A percentile compares a stretch with the other conserved stretches of the same genome.
Evolutionary conservation across 2,888 invertebrate genomes (phyloP).

Genomic region (Gandaritis pyraliata): DNA sequence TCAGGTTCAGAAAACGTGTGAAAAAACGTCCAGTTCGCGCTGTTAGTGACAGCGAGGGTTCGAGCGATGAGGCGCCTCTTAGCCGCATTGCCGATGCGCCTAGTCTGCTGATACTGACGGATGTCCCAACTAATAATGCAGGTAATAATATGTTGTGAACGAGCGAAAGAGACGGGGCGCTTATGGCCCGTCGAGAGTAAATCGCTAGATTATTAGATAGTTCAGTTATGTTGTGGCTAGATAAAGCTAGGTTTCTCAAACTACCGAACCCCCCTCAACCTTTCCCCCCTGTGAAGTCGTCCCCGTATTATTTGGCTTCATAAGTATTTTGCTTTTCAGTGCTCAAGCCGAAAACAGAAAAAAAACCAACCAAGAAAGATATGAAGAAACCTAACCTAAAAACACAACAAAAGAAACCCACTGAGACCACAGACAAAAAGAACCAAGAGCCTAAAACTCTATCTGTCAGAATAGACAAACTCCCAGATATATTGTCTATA

Average conservation of each 20-base stretch:
- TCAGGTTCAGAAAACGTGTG: constrained; percentile 72
- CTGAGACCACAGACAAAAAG: constrained; percentile 31
- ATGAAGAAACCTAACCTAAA: constrained; percentile 16
- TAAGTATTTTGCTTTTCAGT: constrained; percentile 52
- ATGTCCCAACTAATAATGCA: constrained; percentile 32
- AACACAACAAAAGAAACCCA: constrained; percentile 24
- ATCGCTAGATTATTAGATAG: too few species aligned
- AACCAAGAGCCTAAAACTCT: constrained; percentile 20
- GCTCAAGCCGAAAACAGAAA: constrained; percentile 66
- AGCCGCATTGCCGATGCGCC: constrained; percentile 65
- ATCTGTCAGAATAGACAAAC: constrained; percentile 26
- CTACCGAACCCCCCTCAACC: too few species aligned
- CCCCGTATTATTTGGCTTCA: too few species aligned
- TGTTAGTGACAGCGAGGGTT: constrained; percentile 66
- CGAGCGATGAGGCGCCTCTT: constrained; percentile 75
- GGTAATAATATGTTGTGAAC: constrained; percentile 46
- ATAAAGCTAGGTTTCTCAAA: too few species aligned
- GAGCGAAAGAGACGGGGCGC: too few species aligned
- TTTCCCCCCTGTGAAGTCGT: too few species aligned
- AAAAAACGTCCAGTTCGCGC: constrained; percentile 67
- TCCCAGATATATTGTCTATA: constrained; percentile 19
- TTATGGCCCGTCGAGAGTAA: too few species aligned
- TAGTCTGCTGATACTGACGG: constrained; percentile 50
- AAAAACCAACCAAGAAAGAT: constrained; percentile 44
- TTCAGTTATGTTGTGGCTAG: too few species aligned